Evolutionary conservation across 2,888 invertebrate genomes (phyloP).

Genomic region (Drosophila picticornis): DNA sequence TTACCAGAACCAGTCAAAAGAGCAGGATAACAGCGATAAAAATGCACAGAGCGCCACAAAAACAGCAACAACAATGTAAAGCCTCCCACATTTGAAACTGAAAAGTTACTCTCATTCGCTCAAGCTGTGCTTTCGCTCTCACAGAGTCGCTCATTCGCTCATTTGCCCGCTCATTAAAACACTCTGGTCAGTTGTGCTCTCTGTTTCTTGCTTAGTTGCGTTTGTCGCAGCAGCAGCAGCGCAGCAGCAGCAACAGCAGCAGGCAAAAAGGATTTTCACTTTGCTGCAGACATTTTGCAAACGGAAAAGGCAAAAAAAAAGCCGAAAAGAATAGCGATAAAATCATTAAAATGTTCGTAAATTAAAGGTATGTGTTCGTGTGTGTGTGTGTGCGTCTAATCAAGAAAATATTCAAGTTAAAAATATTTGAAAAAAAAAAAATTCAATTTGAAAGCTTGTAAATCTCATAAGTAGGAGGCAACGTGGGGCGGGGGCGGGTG

Average conservation of each 20-base stretch:
- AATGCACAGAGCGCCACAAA: slow-evolving; percentile 36
- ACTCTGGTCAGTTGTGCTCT: slow-evolving; percentile 49
- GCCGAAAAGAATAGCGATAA: background rate
- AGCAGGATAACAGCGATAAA: slow-evolving; percentile 55
- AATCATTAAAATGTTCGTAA: slow-evolving; percentile 32
- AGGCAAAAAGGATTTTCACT: slow-evolving; percentile 54
- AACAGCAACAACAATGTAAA: slow-evolving; percentile 40
- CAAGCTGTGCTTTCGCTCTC: slow-evolving; percentile 11
- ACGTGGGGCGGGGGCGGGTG: background rate
- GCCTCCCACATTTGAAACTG: slow-evolving; percentile 66
- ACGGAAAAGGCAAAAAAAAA: slow-evolving; percentile 5
- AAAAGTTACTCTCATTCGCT: slow-evolving; percentile 29
- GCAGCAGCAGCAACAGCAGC: slow-evolving; percentile 39
- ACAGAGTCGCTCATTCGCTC: slow-evolving; percentile 1
- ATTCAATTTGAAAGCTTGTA: slow-evolving; percentile 8
- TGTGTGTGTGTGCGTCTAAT: slow-evolving; percentile 8
- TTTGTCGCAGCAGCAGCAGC: slow-evolving; percentile 59
- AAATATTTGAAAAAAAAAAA: slow-evolving; percentile 3
- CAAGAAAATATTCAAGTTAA: background rate
- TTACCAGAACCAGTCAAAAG: slow-evolving; percentile 28
- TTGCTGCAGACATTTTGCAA: slow-evolving; percentile 50
- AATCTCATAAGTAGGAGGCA: slow-evolving; percentile 12
- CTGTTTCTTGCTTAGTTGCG: slow-evolving; percentile 60
- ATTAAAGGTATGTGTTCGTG: slow-evolving; percentile 30
- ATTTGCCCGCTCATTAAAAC: slow-evolving; percentile 22